These are phyloP conservation scores for Dasysyrphus tricinctus DNA, from an alignment of 2,888 invertebrate genomes.

Conservation along the genomic window DNA sequence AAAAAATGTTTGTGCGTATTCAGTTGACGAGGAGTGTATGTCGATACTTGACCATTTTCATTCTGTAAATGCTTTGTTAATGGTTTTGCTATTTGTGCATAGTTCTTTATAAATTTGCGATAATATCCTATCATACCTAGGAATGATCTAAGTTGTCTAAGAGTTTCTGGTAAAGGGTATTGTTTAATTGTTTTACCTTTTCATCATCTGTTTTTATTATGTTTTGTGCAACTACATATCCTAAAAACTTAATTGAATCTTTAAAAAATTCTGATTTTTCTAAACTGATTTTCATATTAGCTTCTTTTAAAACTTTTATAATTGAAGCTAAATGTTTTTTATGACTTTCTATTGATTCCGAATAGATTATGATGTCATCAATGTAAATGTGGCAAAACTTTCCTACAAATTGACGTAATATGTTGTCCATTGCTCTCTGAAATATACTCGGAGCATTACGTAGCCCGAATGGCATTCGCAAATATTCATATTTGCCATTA, in stretches of 20 bases:
- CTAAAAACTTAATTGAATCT: slow-evolving; percentile 29
- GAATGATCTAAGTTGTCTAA: slow-evolving; percentile 30
- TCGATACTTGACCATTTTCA: slow-evolving; percentile 46
- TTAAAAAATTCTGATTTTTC: slow-evolving; percentile 29
- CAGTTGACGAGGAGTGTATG: no score
- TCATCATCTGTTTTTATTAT: slow-evolving; percentile 16
- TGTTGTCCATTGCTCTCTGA: slow-evolving; percentile 30
- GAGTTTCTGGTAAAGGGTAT: slow-evolving; percentile 27
- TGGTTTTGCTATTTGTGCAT: slow-evolving; percentile 52
- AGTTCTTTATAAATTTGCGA: slow-evolving; percentile 39
- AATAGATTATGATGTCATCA: slow-evolving; percentile 21
- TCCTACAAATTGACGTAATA: slow-evolving; percentile 6
- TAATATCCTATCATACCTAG: slow-evolving; percentile 33
- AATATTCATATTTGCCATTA: slow-evolving; percentile 33
- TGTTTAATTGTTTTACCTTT: slow-evolving; percentile 26
- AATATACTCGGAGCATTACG: slow-evolving; percentile 17
- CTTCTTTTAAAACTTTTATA: slow-evolving; percentile 23
- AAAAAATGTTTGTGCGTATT: no score
- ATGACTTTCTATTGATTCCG: slow-evolving; percentile 1
- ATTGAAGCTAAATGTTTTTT: slow-evolving; percentile 7
- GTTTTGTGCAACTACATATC: slow-evolving; percentile 26
- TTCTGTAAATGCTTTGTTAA: slow-evolving; percentile 30
- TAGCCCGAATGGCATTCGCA: slow-evolving; percentile 22
- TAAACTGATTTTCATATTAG: slow-evolving; percentile 31
- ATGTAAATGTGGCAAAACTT: slow-evolving; percentile 30